A percentile compares a stretch with the other conserved stretches of the same genome.
Evolutionary conservation across 2,888 invertebrate species (phyloP).

Genomic region (Tiliacea aurago): DNA sequence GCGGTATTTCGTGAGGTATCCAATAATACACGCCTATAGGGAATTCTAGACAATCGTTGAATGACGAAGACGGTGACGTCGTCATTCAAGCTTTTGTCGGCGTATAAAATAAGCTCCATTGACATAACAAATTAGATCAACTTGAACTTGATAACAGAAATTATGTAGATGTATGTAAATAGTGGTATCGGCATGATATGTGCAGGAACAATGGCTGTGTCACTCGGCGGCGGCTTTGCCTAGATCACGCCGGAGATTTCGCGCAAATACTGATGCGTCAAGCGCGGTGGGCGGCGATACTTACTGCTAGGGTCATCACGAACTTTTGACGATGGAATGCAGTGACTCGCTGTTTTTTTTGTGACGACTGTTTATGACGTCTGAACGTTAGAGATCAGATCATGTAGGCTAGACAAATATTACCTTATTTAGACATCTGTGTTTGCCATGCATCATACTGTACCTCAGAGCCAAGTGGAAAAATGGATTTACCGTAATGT

Average conservation of each 20-base stretch:
- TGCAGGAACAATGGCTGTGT: constrained; percentile 66
- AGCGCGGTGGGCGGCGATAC: constrained; percentile 49
- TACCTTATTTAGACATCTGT: constrained; percentile 34
- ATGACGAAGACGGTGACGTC: constrained; percentile 8
- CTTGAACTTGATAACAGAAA: constrained; percentile 43
- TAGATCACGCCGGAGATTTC: constrained; percentile 67
- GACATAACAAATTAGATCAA: constrained; percentile 52
- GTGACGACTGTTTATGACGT: constrained; percentile 13
- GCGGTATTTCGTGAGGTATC: background rate
- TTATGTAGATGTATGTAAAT: constrained; percentile 54
- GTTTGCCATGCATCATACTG: constrained; percentile 17
- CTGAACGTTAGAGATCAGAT: constrained; percentile 2
- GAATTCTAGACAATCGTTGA: background rate
- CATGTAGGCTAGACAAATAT: background rate
- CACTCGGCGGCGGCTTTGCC: constrained; percentile 65
- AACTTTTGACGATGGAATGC: background rate
- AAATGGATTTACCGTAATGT: constrained; percentile 2
- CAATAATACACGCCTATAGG: too few relatives aligned
- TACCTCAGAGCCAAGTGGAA: constrained; percentile 7
- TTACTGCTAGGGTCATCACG: constrained; percentile 50
- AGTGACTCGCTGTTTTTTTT: constrained; percentile 25
- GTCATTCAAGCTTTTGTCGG: constrained; percentile 19
- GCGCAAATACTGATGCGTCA: constrained; percentile 65
- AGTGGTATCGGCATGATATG: constrained; percentile 45
- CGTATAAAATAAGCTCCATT: constrained; percentile 28